These are phyloP conservation scores for Panagrolaimus sp. DNA, from an alignment of 1,140 invertebrate species.

Conservation along the genomic window DNA sequence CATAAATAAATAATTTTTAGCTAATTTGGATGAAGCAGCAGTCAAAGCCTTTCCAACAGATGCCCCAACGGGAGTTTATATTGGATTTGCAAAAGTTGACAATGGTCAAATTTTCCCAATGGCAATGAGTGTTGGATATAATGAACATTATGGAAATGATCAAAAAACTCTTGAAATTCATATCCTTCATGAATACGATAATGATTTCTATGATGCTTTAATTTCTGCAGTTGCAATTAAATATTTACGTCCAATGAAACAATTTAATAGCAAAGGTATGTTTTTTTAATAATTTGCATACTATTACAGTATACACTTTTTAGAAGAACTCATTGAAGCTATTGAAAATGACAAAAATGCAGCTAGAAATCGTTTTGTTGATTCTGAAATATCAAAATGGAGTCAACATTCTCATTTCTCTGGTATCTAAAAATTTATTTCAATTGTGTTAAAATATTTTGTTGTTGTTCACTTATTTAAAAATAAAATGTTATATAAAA, in stretches of 20 bases:
- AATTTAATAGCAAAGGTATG: slow-evolving; percentile 5
- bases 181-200: slow-evolving; percentile 75
- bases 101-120: slow-evolving; percentile 74
- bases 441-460: too few species aligned
- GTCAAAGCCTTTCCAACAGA: slow-evolving; percentile 69
- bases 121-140: slow-evolving; percentile 92
- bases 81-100: slow-evolving; percentile 79
- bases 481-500: too few species aligned
- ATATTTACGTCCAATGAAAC: neutral
- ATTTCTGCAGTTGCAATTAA: slow-evolving; percentile 71
- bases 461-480: too few species aligned
- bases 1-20: slow-evolving; percentile 64
- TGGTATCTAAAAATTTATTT: too few species aligned
- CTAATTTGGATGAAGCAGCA: slow-evolving; percentile 77
- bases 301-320: neutral
- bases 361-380: neutral
- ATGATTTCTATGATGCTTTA: slow-evolving; percentile 78
- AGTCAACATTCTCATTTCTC: too few species aligned
- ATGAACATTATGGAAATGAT: slow-evolving; percentile 85
- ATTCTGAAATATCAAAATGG: too few species aligned
- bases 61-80: slow-evolving; percentile 81
- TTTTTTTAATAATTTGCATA: neutral
- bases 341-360: neutral
- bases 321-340: neutral
- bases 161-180: slow-evolving; percentile 71